These are phyloP conservation scores for Agapostemon virescens DNA, from an alignment of 2,888 invertebrate genomes.

Conservation along the genomic window DNA sequence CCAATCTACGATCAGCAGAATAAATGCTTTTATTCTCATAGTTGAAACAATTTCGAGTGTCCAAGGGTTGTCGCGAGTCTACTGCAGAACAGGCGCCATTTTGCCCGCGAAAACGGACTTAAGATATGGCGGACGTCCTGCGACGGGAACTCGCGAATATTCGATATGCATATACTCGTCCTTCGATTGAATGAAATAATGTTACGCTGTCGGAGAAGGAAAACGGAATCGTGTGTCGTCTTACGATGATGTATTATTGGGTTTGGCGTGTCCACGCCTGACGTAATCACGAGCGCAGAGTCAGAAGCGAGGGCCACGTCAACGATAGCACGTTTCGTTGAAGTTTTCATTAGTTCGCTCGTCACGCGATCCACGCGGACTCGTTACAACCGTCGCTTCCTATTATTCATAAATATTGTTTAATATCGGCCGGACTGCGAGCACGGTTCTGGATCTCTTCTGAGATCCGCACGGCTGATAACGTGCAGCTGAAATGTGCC, in stretches of 20 bases:
- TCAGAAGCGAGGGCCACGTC: slow-evolving; percentile 38
- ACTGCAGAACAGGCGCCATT: too few relatives aligned
- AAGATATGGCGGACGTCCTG: too few relatives aligned
- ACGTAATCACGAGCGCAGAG: slow-evolving; percentile 48
- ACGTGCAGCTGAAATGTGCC: background rate
- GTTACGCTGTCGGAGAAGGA: slow-evolving; percentile 26
- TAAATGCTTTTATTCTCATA: too few relatives aligned
- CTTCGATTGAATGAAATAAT: slow-evolving; percentile 43
- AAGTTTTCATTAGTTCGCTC: slow-evolving; percentile 53
- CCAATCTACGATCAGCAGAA: too few relatives aligned
- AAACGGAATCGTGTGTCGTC: slow-evolving; percentile 40
- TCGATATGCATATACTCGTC: slow-evolving; percentile 11
- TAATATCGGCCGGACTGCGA: slow-evolving; percentile 17
- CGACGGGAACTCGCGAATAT: background rate
- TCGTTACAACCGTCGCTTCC: slow-evolving; percentile 15
- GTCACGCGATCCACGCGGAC: slow-evolving; percentile 51
- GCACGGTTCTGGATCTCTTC: background rate
- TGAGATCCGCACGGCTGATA: slow-evolving; percentile 13
- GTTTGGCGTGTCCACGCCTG: slow-evolving; percentile 44
- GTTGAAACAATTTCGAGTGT: too few relatives aligned
- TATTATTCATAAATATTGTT: slow-evolving; percentile 55
- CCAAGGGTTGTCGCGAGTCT: too few relatives aligned
- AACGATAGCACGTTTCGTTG: slow-evolving; percentile 41
- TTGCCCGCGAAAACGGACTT: too few relatives aligned
- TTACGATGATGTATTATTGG: slow-evolving; percentile 57